Evolutionary conservation across 2,797 vertebrate genomes (phyloP).

Genomic region (Rhinichthys osculus): DNA sequence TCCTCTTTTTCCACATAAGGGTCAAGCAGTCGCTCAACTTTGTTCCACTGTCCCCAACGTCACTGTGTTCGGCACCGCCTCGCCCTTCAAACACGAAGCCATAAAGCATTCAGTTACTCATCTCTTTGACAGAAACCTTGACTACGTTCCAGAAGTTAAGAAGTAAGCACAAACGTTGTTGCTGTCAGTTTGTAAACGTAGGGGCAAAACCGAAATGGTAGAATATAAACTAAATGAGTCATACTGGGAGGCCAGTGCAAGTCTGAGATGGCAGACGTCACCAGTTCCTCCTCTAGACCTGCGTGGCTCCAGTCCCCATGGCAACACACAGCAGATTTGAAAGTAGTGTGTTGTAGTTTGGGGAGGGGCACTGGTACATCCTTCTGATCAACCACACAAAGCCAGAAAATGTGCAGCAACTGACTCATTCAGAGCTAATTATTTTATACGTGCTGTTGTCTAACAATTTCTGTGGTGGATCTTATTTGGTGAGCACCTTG

Average conservation of each 20-base stretch:
- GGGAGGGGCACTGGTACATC: conserved; percentile 64
- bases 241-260: conserved; percentile 58
- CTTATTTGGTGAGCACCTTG: neutral
- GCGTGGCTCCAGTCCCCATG: conserved; percentile 76
- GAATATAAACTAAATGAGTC: conserved; percentile 58
- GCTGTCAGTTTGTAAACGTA: neutral
- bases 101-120: conserved; percentile 95
- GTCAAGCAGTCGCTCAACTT: conserved; percentile 97
- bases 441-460: neutral
- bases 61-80: conserved; percentile 94
- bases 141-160: conserved; percentile 97
- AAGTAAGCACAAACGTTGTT: conserved; percentile 76
- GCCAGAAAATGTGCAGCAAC: conserved; percentile 61
- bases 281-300: conserved; percentile 72
- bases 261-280: conserved; percentile 73
- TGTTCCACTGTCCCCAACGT: conserved; percentile 92
- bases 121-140: conserved; percentile 93
- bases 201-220: neutral
- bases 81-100: conserved; percentile 94
- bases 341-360: conserved; percentile 65
- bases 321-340: conserved; percentile 73
- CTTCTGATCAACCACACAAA: conserved; percentile 46
- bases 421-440: conserved; percentile 64
- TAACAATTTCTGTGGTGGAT: neutral
- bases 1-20: conserved; percentile 72